These are phyloP conservation scores for Ficedula albicollis DNA, from an alignment of 2,797 vertebrate species.

Conservation along the genomic window DNA sequence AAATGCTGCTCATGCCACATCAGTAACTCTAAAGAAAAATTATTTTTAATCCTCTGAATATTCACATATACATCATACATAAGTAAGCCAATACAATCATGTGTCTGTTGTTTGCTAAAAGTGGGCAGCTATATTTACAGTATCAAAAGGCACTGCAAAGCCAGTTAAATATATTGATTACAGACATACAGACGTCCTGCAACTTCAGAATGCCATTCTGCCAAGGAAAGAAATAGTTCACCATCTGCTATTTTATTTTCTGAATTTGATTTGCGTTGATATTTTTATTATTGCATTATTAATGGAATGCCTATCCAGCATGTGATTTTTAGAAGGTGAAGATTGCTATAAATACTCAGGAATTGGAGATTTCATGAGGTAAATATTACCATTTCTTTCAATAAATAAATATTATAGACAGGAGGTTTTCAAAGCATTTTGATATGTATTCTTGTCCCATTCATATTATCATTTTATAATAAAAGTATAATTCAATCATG, in stretches of 20 bases:
- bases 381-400: not conserved
- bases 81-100: not conserved
- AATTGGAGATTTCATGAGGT: not conserved
- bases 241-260: constrained; percentile 48
- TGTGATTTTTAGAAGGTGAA: constrained; percentile 48
- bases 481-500: not conserved
- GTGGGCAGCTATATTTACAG: not conserved
- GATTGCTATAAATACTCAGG: constrained; percentile 1
- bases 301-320: constrained; percentile 15
- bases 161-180: constrained; percentile 33
- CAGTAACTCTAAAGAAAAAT: not conserved
- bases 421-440: not conserved
- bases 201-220: not conserved
- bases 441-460: not conserved
- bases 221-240: not conserved
- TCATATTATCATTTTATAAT: not conserved
- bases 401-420: not conserved
- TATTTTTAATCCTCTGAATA: constrained; percentile 41
- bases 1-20: not conserved
- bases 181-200: constrained; percentile 25
- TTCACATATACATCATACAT: not conserved
- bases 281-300: constrained; percentile 38
- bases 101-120: constrained; percentile 4
- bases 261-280: constrained; percentile 39
- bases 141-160: constrained; percentile 36